Base-by-base conservation (phyloP, 2,797 vertebrate species). In the Huso huso region DNA sequence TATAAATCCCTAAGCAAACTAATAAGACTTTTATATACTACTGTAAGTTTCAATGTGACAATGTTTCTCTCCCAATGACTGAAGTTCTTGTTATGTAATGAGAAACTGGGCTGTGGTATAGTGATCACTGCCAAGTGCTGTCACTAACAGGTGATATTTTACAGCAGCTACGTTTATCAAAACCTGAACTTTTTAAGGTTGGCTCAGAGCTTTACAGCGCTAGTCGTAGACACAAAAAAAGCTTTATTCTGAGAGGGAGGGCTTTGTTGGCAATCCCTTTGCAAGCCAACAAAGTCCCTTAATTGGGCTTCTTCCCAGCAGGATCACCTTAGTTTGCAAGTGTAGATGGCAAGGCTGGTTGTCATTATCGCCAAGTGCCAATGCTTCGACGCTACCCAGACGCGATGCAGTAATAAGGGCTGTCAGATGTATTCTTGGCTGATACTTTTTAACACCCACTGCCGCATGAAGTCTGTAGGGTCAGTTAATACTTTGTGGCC, bases 231-330 rank as follows among this genome's bases (percentile, higher is more conserved):
- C 72, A 71, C 73, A 75, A 79, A 75, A 69, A 70, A 65, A 63
- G 60, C 66, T 51, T 64, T 63, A 70, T 51, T 72, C 75, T 81
- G 82, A 82, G 81, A 79, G 78, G 80, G 76, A 71, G 71, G 76
- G 68, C 23, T 64, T 70, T 69, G 74, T 69, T 73, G 62, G 62
- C 52, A 48, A 64, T 68, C 52, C 72, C 74, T 61, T 62, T 55
- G 76, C 69, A 77, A 70, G 64, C 76, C 82, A 79, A 81, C 86
- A 81, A 80, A 79, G 78, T 70, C 70, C 53, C 75, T 80, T 88
- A 86, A 88, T 87, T 87, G 79, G 83, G 72, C 70, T 66, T 70
- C 61, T 66, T 70, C 61, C 57, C 62, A 67, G 72, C 69, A 55
- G 64, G 62, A 65, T 37, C 23, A 70, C 66, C 77, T 65, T 50